A percentile compares a stretch with the other conserved stretches of the same genome.
phyloP scores from a whole-genome alignment of 2,113 vertebrate genomes.

The Corydoras sp. region DNA sequence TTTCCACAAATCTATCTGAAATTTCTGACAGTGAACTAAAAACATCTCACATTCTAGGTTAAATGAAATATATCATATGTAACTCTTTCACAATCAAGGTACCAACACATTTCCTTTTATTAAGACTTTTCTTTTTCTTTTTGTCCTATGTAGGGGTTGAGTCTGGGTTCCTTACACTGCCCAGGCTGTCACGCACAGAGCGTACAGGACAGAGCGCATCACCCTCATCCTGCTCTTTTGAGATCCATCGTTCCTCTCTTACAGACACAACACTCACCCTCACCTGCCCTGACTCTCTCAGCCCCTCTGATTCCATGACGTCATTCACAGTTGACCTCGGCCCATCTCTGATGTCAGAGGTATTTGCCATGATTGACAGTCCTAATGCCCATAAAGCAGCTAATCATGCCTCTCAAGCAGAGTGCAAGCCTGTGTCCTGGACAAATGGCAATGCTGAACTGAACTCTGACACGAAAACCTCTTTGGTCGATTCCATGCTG shows the following conservation, averaged over 20 bases:
- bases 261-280: conserved; percentile 57
- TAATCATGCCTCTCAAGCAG: conserved; percentile 3
- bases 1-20: too few species aligned
- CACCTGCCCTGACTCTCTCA: conserved; percentile 63
- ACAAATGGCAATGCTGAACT: conserved; percentile 53
- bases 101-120: background rate
- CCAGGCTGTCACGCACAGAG: conserved; percentile 78
- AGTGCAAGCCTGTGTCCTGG: conserved; percentile 27
- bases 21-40: too few species aligned
- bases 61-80: background rate
- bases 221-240: conserved; percentile 49
- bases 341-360: conserved; percentile 91
- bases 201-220: conserved; percentile 64
- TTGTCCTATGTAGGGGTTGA: conserved; percentile 70
- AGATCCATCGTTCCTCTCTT: conserved; percentile 58
- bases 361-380: conserved; percentile 81
- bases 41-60: too few species aligned
- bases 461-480: conserved; percentile 57
- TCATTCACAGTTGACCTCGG: conserved; percentile 92
- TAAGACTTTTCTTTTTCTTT: background rate
- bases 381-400: conserved; percentile 49
- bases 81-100: conserved; percentile 1
- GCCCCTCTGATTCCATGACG: conserved; percentile 79
- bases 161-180: conserved; percentile 88
- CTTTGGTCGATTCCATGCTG: conserved; percentile 62